Base-by-base conservation (phyloP, 92 coral and sea anemone species). In the Hydrozoanthus gracilis region DNA sequence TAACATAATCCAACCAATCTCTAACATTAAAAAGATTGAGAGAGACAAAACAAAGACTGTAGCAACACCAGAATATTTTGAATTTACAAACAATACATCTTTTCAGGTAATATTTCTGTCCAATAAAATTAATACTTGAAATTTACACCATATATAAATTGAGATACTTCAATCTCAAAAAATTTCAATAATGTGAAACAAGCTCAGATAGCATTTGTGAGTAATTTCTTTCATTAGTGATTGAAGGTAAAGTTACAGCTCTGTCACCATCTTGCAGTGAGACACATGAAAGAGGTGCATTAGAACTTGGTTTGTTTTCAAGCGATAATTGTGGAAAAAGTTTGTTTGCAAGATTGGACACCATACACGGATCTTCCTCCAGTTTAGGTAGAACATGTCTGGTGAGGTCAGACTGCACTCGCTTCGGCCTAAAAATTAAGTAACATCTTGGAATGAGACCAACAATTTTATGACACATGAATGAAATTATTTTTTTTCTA, bases 361-460 rank as follows among this genome's bases (percentile, higher is more conserved):
- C 92, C 99, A 96, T 93, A 65, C 94, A 92, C 14, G 99, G 99
- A 83, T 96, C 99, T 82, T 96, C 99, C 78, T 96, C 99, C 17
- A 95, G 87, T 75, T 92, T 96, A 44, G 98, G 98, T 67, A 91
- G 54, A 58, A 90, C 89, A 16, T 84, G 82, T 50, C 89, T 93
- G 8, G 96, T 88, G 54, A 95, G 90, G 79, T 96, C 96, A 20
- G 98, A 95, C 82, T 96, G 99, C 44, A 93, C 98, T 89, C 95
- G 91, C 86, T 94, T 95, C 52, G 99, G 99, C 88, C 99, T 96
- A 76, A 14, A 86, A 88, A 50, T 48, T 4, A 35, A 15, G 46
- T 3, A 49, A 61, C 10, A 68, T 48, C 27, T 18, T 5, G 8
- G 7, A 67, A 67, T 67, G 20, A 64, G 18, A 15, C 27, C n/a